Base-by-base conservation (phyloP, 2,113 vertebrate species). In the Ptychochromis oligacanthus region DNA sequence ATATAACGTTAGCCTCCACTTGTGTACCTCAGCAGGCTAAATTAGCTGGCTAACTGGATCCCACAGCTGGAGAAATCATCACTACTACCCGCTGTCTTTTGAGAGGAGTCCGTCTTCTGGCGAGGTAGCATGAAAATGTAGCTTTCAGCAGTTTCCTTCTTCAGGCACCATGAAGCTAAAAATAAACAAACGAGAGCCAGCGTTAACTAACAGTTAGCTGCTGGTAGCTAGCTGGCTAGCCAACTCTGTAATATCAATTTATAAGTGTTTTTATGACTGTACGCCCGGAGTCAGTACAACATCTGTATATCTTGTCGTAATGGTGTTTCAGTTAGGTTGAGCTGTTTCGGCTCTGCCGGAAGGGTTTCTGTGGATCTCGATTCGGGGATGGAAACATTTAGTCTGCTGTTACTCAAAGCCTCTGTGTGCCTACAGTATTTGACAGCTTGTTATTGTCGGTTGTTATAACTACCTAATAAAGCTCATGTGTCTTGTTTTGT, bases 341-440 rank as follows among this genome's bases (percentile, higher is more conserved):
- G 31, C 20, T 74, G 1, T 80, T 87, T 36, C 1, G 8, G 55
- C 40, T 74, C 6, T 11, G 34, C 31, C 34, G 7, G 4, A 14
- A 49, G 58, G 56, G 75, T 10, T 87, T 90, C 84, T 56, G 80
- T 84, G 74, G 34, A 6, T 85, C 64, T 80, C 8, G 11, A 70
- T 22, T 13, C 7, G 38, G 17, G 28, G 61, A 88, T 90, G 93
- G 93, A 94, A 95, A 94, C 65, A 85, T 81, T 91, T 79, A 88
- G 20, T 88, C 5, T 77, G 67, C 36, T 31, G 40, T 89, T 87
- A 85, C 75, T 93, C 92, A 88, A 60, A 85, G 78, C 72, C 76
- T 83, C 6, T 56, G 76, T 88, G 81, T 56, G 77, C 46, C 59
- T 34, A 15, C 67, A 22, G 14, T 85, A 75, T 82, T 49, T 83